A percentile compares a stretch with the other conserved stretches of the same genome.
phyloP scores from a whole-genome alignment of 2,888 invertebrate genomes.

The Drosophila tanythrix region DNA sequence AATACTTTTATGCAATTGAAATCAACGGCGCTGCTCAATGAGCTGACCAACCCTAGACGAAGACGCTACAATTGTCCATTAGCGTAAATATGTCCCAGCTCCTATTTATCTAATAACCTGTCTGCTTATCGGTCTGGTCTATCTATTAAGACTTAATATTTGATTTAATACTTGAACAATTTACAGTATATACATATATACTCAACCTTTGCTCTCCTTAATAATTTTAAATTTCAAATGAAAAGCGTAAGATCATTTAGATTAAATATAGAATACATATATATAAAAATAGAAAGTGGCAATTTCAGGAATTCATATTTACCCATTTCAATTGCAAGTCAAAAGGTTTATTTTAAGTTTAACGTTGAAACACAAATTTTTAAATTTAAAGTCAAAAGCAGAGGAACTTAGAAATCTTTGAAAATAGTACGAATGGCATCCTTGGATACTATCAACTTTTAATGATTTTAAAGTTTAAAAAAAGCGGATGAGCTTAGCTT shows the following conservation, averaged over 20 bases:
- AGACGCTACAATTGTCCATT: constrained; percentile 13
- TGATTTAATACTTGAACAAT: background rate
- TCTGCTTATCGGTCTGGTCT: background rate
- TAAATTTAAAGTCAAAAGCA: background rate
- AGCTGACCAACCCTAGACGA: constrained; percentile 42
- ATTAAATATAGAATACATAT: too few relatives aligned
- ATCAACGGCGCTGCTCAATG: constrained; percentile 48
- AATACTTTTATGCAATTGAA: constrained; percentile 69
- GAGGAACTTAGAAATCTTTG: background rate
- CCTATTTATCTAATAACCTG: background rate
- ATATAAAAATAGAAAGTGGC: background rate
- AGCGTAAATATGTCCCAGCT: constrained; percentile 6
- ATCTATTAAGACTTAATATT: background rate
- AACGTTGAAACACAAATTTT: background rate
- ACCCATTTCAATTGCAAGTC: background rate
- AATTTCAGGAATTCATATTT: too few relatives aligned
- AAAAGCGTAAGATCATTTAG: background rate
- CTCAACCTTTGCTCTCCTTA: background rate
- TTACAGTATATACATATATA: background rate
- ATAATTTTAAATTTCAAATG: rapidly evolving
- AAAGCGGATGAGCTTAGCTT: background rate
- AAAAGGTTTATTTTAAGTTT: background rate
- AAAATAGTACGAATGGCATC: background rate
- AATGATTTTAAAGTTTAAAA: background rate
- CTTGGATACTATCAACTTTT: background rate